Evolutionary conservation across 2,797 vertebrate species (phyloP), one percentile per base, ranked within the genome.

Genomic region (Tinamus major): DNA sequence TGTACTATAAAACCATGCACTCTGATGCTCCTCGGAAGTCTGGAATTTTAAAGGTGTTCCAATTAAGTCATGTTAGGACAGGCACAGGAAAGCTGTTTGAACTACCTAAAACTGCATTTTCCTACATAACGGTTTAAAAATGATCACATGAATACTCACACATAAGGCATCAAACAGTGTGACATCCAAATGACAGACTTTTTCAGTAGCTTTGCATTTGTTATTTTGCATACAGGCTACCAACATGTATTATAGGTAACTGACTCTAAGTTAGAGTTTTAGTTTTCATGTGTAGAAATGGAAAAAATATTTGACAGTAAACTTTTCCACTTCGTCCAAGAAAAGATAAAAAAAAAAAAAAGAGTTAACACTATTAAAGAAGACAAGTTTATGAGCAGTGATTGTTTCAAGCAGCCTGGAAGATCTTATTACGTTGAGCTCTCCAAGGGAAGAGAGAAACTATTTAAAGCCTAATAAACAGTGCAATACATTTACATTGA

Each of bases 181-280:
- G 79, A 61, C 49, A 49, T 9, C 46, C 0, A 1, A 69, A 74
- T 37, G 35, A 79, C 18, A 21, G 70, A 71, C 69, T 42, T 78
- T 68, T 83, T 44, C 87, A 80, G 44, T 37, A 49, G 48, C 48
- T 49, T 49, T 49, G 48, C 23, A 26, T 49, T 49, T 49, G 48
- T 49, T 49, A 49, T 49, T 49, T 49, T 49, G 24, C 1, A 3
- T 21, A 37, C 1, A 90, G 44, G 37, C 7, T 35, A 86, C 19
- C 0, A 0, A 35, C 11, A 53, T 3, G 9, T 35, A 35, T 48
- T 56, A 39, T 1, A 82, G 61, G 27, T 8, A 74, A 37, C 33
- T 29, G 35, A 69, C 18, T 51, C 33, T 21, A 76, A 55, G 2
- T 12, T 62, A 74, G 37, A 68, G 14, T 26, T 81, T 42, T 64